Evolutionary conservation across 2,888 invertebrate species (phyloP).

Genomic region (Hymenopus coronatus): DNA sequence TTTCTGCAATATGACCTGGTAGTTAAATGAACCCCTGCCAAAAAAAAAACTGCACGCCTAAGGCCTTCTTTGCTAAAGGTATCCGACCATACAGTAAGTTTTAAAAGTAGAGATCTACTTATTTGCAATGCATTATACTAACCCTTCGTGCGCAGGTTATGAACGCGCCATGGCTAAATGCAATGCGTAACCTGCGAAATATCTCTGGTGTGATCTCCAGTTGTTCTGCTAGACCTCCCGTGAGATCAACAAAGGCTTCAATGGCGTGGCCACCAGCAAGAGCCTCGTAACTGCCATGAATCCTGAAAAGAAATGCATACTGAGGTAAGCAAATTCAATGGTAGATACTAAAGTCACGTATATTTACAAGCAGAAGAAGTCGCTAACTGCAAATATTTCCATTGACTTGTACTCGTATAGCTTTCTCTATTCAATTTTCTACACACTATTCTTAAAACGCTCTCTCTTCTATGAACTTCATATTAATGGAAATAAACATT

Average conservation of each 20-base stretch:
- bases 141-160: constrained; percentile 49
- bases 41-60: too few species aligned
- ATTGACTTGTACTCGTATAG: too few species aligned
- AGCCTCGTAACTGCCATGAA: constrained; percentile 50
- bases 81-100: too few species aligned
- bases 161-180: constrained; percentile 45
- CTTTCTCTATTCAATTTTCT: too few species aligned
- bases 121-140: background rate
- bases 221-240: constrained; percentile 49
- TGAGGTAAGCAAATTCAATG: background rate
- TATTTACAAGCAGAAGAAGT: too few species aligned
- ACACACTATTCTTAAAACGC: too few species aligned
- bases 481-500: too few species aligned
- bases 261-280: constrained; percentile 49
- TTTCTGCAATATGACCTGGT: too few species aligned
- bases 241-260: constrained; percentile 50
- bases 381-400: too few species aligned
- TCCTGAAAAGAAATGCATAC: constrained; percentile 37
- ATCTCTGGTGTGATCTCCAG: constrained; percentile 44
- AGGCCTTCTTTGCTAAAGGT: too few species aligned
- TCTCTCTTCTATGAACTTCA: too few species aligned
- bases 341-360: background rate
- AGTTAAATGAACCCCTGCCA: too few species aligned
- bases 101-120: background rate
- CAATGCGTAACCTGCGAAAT: constrained; percentile 43